A percentile compares a stretch with the other conserved stretches of the same genome.
Conservation (phyloP, 2,113 vertebrate species). For the Erinaceus europaeus region DNA sequence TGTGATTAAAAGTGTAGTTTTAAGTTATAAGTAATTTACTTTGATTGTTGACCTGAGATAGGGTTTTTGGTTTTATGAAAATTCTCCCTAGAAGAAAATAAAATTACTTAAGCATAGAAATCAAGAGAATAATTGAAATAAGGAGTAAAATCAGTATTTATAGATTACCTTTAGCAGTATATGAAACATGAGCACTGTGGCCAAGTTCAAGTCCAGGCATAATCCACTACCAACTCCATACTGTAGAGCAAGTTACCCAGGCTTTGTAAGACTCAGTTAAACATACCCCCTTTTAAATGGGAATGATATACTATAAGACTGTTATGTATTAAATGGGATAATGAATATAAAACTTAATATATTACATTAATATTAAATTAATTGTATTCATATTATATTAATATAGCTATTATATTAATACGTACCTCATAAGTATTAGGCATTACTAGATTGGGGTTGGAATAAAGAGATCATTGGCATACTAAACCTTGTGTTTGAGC, state of each 20-base stretch:
- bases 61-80: background rate
- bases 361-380: too few relatives aligned
- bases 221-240: background rate
- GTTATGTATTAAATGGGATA: background rate
- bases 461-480: background rate
- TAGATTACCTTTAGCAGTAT: background rate
- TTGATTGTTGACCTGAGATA: background rate
- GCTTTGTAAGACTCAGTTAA: background rate
- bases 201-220: background rate
- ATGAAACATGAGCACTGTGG: background rate
- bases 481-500: background rate
- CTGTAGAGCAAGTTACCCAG: background rate
- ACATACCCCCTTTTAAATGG: background rate
- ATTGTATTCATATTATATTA: too few relatives aligned
- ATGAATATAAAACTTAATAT: background rate
- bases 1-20: background rate
- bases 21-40: background rate
- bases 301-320: background rate
- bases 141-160: background rate
- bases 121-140: background rate
- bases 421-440: background rate
- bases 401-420: background rate
- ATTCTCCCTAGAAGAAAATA: background rate
- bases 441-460: background rate
- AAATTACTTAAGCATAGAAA: background rate